Conservation (phyloP, 2,113 vertebrate genomes). For the Antigone vipio region DNA sequence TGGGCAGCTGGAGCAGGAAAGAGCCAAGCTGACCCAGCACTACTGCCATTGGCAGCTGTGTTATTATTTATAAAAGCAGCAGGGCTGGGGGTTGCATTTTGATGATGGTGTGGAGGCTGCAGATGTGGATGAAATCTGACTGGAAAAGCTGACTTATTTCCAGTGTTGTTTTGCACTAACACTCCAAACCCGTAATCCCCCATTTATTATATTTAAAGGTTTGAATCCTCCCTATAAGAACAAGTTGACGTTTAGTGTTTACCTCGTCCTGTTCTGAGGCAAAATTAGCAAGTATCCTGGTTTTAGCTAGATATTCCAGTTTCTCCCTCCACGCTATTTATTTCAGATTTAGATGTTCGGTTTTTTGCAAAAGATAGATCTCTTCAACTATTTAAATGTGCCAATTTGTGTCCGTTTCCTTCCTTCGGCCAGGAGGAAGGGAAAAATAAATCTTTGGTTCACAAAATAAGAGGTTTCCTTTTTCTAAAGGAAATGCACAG, state of each 20-base stretch:
- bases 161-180: constrained; percentile 97
- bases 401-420: constrained; percentile 71
- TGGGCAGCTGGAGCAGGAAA: constrained; percentile 92
- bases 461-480: constrained; percentile 82
- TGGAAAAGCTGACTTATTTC: constrained; percentile 97
- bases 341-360: constrained; percentile 65
- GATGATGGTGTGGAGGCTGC: constrained; percentile 94
- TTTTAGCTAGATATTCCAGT: constrained; percentile 68
- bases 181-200: constrained; percentile 99
- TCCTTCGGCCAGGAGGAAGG: constrained; percentile 65
- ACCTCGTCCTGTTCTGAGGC: constrained; percentile 47
- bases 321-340: constrained; percentile 65
- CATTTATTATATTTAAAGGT: constrained; percentile 90
- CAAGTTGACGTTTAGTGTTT: constrained; percentile 64
- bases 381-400: constrained; percentile 62
- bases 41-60: constrained; percentile 94
- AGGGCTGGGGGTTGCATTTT: constrained; percentile 91
- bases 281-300: constrained; percentile 58
- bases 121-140: constrained; percentile 98
- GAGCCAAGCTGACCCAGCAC: constrained; percentile 94
- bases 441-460: constrained; percentile 85
- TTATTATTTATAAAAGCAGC: constrained; percentile 96
- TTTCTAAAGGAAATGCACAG: constrained; percentile 78
- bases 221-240: constrained; percentile 69
- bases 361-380: constrained; percentile 48